Evolutionary conservation across 2,797 vertebrate genomes (phyloP).

Genomic region (Diglossa cyanea): DNA sequence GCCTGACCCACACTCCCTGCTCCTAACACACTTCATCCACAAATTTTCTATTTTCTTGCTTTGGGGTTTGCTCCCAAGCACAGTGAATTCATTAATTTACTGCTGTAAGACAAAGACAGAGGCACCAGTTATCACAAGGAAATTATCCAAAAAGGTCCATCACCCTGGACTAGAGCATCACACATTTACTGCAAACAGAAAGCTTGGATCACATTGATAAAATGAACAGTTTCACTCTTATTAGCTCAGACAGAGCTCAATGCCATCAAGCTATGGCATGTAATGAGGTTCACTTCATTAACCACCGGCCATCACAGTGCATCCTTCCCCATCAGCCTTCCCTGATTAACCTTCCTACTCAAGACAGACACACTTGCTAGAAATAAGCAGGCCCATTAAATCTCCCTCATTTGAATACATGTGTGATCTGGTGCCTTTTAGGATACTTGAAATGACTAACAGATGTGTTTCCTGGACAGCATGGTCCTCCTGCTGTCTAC

Average conservation of each 20-base stretch:
- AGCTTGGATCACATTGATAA: not conserved
- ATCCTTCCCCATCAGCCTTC: not conserved
- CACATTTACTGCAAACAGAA: not conserved
- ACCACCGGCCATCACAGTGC: not conserved
- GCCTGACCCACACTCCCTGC: not conserved
- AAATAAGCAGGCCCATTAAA: not conserved
- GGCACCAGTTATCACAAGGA: not conserved
- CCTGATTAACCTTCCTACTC: not conserved
- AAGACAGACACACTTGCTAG: not conserved
- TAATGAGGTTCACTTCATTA: not conserved
- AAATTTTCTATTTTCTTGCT: not conserved
- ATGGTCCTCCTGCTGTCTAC: not conserved
- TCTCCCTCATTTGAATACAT: not conserved
- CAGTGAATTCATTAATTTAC: not conserved
- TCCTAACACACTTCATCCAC: not conserved
- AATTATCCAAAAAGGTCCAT: not conserved
- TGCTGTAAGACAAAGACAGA: not conserved
- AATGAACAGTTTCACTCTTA: not conserved
- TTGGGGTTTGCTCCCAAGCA: not conserved
- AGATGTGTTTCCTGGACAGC: not conserved
- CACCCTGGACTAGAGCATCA: not conserved
- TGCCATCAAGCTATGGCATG: not conserved
- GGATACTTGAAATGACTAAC: not conserved
- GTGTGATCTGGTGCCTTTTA: not conserved
- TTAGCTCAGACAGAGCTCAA: not conserved